These are phyloP conservation scores for Noctua comes DNA, from an alignment of 2,888 invertebrate species.

Conservation along the genomic window DNA sequence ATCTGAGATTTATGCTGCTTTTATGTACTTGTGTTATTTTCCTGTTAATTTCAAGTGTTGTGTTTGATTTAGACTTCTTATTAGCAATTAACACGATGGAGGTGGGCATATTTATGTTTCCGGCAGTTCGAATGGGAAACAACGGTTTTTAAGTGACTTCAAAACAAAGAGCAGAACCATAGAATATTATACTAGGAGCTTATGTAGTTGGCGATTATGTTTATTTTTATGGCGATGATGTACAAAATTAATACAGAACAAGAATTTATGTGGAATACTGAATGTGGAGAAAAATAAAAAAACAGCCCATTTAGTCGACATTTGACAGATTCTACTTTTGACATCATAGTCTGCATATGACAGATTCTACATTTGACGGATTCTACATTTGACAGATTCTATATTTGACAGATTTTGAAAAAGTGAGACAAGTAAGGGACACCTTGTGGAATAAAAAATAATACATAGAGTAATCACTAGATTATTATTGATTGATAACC, in stretches of 20 bases:
- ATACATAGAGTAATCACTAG: too few relatives aligned
- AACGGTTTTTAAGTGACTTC: background rate
- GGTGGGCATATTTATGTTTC: conserved; percentile 26
- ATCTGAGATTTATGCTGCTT: conserved; percentile 50
- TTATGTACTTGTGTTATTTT: conserved; percentile 43
- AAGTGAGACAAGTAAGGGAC: too few relatives aligned
- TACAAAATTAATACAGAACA: background rate
- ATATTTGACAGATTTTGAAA: too few relatives aligned
- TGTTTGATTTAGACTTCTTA: conserved; percentile 24
- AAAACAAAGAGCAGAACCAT: background rate
- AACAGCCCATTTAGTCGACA: too few relatives aligned
- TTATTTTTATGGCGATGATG: background rate
- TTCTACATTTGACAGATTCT: too few relatives aligned
- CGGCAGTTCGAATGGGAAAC: background rate
- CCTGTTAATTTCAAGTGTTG: conserved; percentile 32
- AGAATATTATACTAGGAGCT: background rate
- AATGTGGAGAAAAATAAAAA: too few relatives aligned
- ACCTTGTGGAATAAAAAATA: too few relatives aligned
- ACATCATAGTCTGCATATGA: too few relatives aligned
- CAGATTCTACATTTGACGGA: too few relatives aligned
- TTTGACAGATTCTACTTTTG: too few relatives aligned
- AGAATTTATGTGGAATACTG: background rate
- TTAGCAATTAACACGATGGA: conserved; percentile 21
- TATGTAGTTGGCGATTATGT: background rate
- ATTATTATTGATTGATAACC: too few relatives aligned